Evolutionary conservation across 1,140 invertebrate species (phyloP), one percentile per base, ranked within the genome.

Genomic region (Drosophila virilis): DNA sequence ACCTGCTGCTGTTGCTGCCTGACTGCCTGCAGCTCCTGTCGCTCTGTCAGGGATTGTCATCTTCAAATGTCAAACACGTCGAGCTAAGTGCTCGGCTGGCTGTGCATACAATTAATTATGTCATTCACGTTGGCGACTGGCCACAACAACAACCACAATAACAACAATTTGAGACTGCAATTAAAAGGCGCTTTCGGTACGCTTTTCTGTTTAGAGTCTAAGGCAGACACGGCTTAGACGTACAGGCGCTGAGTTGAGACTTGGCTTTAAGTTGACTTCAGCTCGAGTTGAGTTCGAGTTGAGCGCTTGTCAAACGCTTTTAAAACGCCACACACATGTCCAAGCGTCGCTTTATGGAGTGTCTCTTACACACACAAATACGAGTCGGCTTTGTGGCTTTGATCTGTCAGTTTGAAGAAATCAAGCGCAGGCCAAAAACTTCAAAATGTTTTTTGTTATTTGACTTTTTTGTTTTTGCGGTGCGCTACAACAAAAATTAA

Each of bases 381-480:
- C 32, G 48, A 66, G 70, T 74, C 64, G 71, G 73, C 89, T 84
- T 84, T 48, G 65, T 58, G 50, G 75, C 89, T 91, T 91, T 91
- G 89, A 91, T 91, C 89, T 91, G 89, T 91, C 89, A 82, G 81
- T 76, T 90, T 84, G 81, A 90, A 88, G 85, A 90, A 90, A 90
- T 89, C 84, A 89, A 89, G 84, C 84, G 77, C 84, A 89, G 77
- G 77, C 84, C 84, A 84, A 84, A 89, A 89, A 80, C 73, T 89
- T 83, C 84, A 89, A 89, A 76, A 89, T 80, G 74, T 86, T 74
- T 60, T 71, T 80, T 67, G n/a, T 64, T 48, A 58, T 60, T 52
- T 67, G 17, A n/a, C 8, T 55, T 43, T 60, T 15, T 69, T 40
- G 38, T 46, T 54, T 45, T 50, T 57, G 22, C 22, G 22, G 22